A percentile compares a stretch with the other conserved stretches of the same genome.
These are phyloP conservation scores for Chloroclystis v-ata DNA, from an alignment of 2,888 invertebrate genomes.

Conservation along the genomic window DNA sequence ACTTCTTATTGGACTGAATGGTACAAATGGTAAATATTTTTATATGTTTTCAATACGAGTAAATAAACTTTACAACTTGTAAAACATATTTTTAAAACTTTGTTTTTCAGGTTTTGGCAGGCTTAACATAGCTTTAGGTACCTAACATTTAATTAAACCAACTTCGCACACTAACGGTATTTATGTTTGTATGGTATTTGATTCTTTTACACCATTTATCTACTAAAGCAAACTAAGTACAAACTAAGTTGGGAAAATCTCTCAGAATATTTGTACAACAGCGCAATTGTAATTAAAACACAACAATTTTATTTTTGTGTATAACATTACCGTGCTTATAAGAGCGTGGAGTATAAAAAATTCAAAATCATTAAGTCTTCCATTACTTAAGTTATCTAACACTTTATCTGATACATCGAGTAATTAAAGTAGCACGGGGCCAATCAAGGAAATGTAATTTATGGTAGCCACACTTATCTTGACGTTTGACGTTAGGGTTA, in stretches of 20 bases:
- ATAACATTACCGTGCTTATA: constrained; percentile 2
- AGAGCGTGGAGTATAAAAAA: constrained; percentile 12
- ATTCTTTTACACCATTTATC: no score
- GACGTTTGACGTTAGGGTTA: not conserved
- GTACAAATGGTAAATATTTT: constrained; percentile 69
- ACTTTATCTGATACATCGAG: constrained; percentile 52
- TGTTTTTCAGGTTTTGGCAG: no score
- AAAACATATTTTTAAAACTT: no score
- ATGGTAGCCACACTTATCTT: constrained; percentile 22
- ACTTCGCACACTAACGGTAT: no score
- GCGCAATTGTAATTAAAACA: no score
- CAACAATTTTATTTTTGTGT: not conserved
- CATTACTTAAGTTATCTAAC: constrained; percentile 28
- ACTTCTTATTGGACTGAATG: constrained; percentile 73
- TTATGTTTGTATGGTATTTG: no score
- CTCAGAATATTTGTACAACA: no score
- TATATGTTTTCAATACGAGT: not conserved
- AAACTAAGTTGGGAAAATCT: no score
- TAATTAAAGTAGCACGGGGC: constrained; percentile 64
- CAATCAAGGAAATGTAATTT: constrained; percentile 72
- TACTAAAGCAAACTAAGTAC: no score
- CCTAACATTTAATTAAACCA: no score
- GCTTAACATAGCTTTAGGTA: no score
- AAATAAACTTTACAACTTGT: not conserved
- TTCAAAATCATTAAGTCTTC: constrained; percentile 23